These are phyloP conservation scores for Thereuonema tuberculata DNA, from an alignment of 1,140 invertebrate genomes.

Conservation along the genomic window DNA sequence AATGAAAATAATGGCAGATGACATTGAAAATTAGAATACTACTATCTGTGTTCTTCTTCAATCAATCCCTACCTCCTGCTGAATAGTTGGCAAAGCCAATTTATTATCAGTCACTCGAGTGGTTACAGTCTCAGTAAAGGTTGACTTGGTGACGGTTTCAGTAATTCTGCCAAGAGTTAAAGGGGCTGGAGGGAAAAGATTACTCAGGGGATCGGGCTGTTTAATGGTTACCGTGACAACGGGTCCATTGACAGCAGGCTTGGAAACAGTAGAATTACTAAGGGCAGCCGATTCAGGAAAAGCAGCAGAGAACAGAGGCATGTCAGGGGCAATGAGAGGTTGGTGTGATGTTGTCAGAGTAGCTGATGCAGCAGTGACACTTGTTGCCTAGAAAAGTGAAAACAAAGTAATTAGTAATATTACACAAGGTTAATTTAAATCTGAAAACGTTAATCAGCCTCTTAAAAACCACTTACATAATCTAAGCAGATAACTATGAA, in stretches of 20 bases:
- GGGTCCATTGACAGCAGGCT: slow-evolving; percentile 49
- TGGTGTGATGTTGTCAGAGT: neutral
- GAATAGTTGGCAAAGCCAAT: slow-evolving; percentile 53
- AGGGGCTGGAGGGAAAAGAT: slow-evolving; percentile 61
- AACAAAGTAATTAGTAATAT: too few relatives aligned
- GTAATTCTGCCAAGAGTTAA: slow-evolving; percentile 58
- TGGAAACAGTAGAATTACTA: slow-evolving; percentile 28
- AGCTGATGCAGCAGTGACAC: neutral
- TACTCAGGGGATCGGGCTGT: slow-evolving; percentile 16
- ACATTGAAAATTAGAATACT: too few relatives aligned
- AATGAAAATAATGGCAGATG: too few relatives aligned
- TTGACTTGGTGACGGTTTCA: slow-evolving; percentile 85
- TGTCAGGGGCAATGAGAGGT: slow-evolving; percentile 28
- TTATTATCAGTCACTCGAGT: slow-evolving; percentile 83
- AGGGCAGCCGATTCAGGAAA: neutral
- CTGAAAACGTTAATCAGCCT: too few relatives aligned
- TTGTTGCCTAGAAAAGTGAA: neutral
- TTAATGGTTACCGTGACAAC: slow-evolving; percentile 25
- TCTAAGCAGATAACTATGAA: too few relatives aligned
- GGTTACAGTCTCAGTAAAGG: slow-evolving; percentile 83
- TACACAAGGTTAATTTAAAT: too few relatives aligned
- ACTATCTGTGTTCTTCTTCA: neutral
- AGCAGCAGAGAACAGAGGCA: neutral
- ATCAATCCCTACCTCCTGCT: slow-evolving; percentile 58
- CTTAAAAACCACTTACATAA: too few relatives aligned